Base-by-base conservation (phyloP, 1,140 invertebrate genomes). In the Aricia agestis region DNA sequence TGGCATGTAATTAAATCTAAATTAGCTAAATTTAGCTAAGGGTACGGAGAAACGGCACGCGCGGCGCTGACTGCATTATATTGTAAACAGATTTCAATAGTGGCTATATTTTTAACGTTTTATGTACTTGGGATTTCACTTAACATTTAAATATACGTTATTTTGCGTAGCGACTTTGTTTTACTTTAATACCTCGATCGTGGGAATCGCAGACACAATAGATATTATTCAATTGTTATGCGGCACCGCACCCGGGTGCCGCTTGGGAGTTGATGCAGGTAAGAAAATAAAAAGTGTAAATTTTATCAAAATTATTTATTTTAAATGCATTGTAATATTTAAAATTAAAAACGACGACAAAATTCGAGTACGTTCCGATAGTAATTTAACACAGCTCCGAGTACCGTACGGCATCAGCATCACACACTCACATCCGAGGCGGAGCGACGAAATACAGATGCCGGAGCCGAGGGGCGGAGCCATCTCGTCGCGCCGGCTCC, bases 81-180 rank as follows among this genome's bases (percentile, higher is more conserved):
- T 52, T 52, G 9, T 52, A 52, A 52, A 52, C 45, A 15, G 11
- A 52, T 52, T 1, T 52, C 45, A 52, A 52, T 52, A 52, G 45
- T 15, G 45, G 45, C 11, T 52, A 52, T 52, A 52, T 52, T 52
- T 59, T n/a, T 59, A 59, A 18, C 17, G n/a, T 18, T 59, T 19
- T 59, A 59, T 63, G 19, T 63, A 63, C 18, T 19, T 63, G 59
- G 18, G 59, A 63, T 63, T 63, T 63, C 59, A 63, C 19, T 63
- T 25, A 63, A 63, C 59, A 63, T 63, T 36, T 25, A 11, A 63
- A 63, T 63, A 63, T 63, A 63, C 19, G 59, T 63, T 63, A 63
- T 63, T 63, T 63, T 63, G 59, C 59, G 18, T 63, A 63, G 18
- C 19, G 59, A 63, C 36, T 36, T 36, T 36, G 59, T 63, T 63